phyloP scores from a whole-genome alignment of 2,113 vertebrate species.

The Antechinus flavipes region DNA sequence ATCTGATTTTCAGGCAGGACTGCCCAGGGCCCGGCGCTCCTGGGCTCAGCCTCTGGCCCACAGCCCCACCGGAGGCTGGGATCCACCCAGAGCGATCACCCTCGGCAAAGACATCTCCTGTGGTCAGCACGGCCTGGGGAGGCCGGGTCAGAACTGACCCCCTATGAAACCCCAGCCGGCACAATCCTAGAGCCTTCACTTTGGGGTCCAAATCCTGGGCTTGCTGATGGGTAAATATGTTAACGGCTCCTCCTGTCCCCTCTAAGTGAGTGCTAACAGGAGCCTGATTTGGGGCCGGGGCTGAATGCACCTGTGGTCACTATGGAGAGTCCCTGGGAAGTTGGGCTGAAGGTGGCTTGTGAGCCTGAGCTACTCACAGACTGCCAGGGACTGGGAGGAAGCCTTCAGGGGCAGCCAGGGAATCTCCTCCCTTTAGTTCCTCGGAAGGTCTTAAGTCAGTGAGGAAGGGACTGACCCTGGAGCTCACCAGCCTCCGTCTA shows the following conservation, averaged over 20 bases:
- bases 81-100: background rate
- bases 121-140: background rate
- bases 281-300: background rate
- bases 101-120: background rate
- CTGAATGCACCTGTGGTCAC: background rate
- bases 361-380: constrained; percentile 34
- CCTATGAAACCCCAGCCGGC: constrained; percentile 17
- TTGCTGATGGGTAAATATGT: constrained; percentile 31
- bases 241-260: background rate
- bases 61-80: background rate
- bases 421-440: background rate
- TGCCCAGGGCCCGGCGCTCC: background rate
- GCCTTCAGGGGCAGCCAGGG: background rate
- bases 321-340: background rate
- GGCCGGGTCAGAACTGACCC: background rate
- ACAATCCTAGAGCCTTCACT: constrained; percentile 19
- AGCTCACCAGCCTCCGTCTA: background rate
- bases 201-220: constrained; percentile 13
- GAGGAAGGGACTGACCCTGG: background rate
- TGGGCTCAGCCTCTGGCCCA: background rate
- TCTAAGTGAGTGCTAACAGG: background rate
- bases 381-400: constrained; percentile 8
- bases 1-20: background rate
- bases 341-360: background rate
- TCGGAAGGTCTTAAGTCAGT: background rate